Evolutionary conservation across 2,113 vertebrate species (phyloP).

Genomic region (Arothron firmamentum): DNA sequence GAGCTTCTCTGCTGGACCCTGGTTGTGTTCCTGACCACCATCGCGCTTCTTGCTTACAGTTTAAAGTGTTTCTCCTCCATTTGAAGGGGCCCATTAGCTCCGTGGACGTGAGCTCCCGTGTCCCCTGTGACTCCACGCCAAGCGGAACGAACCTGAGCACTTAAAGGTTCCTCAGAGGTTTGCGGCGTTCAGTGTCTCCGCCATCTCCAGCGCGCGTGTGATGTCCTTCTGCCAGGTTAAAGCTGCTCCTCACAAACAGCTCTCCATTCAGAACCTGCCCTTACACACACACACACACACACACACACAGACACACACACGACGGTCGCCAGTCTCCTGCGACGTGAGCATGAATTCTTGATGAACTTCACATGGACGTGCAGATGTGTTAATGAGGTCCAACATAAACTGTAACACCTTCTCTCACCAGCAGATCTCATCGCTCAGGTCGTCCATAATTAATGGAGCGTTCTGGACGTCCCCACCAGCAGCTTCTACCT

Average conservation of each 20-base stretch:
- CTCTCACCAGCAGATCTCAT: conserved; percentile 20
- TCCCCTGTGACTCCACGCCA: conserved; percentile 17
- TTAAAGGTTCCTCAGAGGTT: conserved; percentile 41
- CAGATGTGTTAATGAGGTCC: conserved; percentile 22
- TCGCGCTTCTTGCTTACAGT: too few relatives aligned
- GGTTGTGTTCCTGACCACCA: too few relatives aligned
- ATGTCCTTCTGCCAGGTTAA: conserved; percentile 29
- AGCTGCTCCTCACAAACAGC: neutral
- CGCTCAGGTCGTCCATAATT: conserved; percentile 36
- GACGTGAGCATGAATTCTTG: conserved; percentile 29
- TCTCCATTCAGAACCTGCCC: neutral
- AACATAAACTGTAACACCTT: conserved; percentile 38
- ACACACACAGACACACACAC: too few relatives aligned
- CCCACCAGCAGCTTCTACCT: conserved; percentile 1
- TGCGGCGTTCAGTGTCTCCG: neutral
- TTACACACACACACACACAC: too few relatives aligned
- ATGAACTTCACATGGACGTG: conserved; percentile 21
- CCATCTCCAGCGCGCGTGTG: neutral
- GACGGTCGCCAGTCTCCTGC: neutral
- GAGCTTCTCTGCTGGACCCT: too few relatives aligned
- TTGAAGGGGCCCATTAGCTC: neutral
- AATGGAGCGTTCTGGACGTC: conserved; percentile 34
- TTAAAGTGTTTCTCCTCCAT: too few relatives aligned
- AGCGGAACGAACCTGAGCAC: conserved; percentile 32
- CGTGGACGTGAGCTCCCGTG: neutral